Conservation (phyloP, 2,113 vertebrate species). For the Anolis carolinensis region DNA sequence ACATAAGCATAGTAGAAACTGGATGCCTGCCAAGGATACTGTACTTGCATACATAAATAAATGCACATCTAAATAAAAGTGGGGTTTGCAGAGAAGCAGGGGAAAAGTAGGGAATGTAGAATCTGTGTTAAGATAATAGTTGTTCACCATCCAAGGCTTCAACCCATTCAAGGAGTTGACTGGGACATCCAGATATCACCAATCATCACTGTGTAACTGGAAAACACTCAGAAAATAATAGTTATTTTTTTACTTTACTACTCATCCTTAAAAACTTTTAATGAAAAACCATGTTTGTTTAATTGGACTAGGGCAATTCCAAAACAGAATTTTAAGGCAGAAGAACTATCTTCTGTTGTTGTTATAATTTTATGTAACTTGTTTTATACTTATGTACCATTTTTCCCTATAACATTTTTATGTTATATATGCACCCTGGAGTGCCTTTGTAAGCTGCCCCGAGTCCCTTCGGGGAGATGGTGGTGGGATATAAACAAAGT, state of each 20-base stretch:
- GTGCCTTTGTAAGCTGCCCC: too few relatives aligned
- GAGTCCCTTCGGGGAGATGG: too few relatives aligned
- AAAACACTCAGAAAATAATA: background rate
- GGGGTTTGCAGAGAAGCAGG: slow-evolving; percentile 64
- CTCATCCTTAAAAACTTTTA: background rate
- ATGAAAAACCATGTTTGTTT: background rate
- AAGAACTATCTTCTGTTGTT: too few relatives aligned
- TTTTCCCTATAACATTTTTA: too few relatives aligned
- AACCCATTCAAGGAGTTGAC: slow-evolving; percentile 17
- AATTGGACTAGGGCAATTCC: background rate
- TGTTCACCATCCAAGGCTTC: slow-evolving; percentile 61
- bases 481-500: too few relatives aligned
- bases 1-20: slow-evolving; percentile 59
- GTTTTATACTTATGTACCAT: too few relatives aligned
- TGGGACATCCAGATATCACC: background rate
- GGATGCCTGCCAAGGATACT: slow-evolving; percentile 26
- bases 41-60: too few relatives aligned
- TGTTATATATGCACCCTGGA: too few relatives aligned
- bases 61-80: too few relatives aligned
- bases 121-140: slow-evolving; percentile 67
- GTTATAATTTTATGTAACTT: too few relatives aligned
- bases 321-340: background rate
- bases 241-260: background rate
- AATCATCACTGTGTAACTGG: background rate
- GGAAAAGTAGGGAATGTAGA: slow-evolving; percentile 58